A percentile compares a stretch with the other conserved stretches of the same genome.
These are phyloP conservation scores for Manis javanica DNA, from an alignment of 2,797 vertebrate species.

Conservation along the genomic window DNA sequence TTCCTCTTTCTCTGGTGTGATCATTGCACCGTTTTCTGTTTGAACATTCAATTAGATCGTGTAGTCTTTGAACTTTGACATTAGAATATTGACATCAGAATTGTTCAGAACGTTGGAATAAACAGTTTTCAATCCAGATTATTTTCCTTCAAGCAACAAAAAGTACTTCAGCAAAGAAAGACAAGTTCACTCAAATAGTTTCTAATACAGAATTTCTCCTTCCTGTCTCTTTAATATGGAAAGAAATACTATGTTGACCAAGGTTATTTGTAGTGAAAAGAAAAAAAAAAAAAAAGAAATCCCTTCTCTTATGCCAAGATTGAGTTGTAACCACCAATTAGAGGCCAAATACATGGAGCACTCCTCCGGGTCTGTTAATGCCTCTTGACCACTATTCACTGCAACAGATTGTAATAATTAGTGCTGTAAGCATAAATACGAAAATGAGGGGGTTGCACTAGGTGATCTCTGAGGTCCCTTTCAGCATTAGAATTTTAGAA, in stretches of 20 bases:
- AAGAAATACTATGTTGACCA: not conserved
- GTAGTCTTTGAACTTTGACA: not conserved
- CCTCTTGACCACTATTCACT: conserved; percentile 14
- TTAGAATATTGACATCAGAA: not conserved
- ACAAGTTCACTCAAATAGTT: not conserved
- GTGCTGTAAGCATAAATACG: conserved; percentile 44
- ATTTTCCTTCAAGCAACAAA: not conserved
- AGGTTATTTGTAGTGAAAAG: conserved; percentile 4
- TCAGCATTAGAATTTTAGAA: conserved; percentile 38
- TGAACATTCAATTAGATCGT: not conserved
- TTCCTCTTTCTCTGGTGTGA: not conserved
- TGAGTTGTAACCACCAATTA: conserved; percentile 69
- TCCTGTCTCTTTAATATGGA: not conserved
- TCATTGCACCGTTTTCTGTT: not conserved
- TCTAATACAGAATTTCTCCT: not conserved
- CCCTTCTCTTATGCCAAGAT: conserved; percentile 12
- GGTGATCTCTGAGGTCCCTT: conserved; percentile 47
- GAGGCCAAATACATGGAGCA: not conserved
- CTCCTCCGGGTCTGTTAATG: conserved; percentile 36
- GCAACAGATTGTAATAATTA: conserved; percentile 64
- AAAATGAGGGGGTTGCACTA: conserved; percentile 56
- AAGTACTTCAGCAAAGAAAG: not conserved
- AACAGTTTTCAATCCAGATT: not conserved
- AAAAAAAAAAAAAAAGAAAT: not conserved
- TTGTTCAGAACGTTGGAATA: not conserved